Conservation (phyloP, 2,888 invertebrate genomes). For the Phortica okadai region DNA sequence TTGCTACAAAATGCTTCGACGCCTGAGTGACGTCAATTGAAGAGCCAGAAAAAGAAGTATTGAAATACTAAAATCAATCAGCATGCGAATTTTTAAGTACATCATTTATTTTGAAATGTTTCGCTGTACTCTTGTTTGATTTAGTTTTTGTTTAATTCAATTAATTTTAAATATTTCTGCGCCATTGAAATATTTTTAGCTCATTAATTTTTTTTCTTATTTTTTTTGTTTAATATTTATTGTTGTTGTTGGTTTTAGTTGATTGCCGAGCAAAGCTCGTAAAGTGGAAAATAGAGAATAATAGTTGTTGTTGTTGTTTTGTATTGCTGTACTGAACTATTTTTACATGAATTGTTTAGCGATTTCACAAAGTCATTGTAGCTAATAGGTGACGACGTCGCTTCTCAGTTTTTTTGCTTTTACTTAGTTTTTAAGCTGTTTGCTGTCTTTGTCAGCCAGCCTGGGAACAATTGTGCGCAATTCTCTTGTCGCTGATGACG, state of each 20-base stretch:
- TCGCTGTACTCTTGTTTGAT: neutral
- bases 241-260: neutral
- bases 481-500: neutral
- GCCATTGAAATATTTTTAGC: neutral
- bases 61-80: slow-evolving; percentile 16
- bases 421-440: neutral
- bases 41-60: neutral
- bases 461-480: neutral
- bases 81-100: slow-evolving; percentile 17
- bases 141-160: neutral
- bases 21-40: slow-evolving; percentile 35
- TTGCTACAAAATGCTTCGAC: neutral
- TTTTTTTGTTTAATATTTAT: neutral
- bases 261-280: neutral
- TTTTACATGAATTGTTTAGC: neutral
- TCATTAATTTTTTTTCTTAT: neutral
- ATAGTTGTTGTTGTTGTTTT: neutral
- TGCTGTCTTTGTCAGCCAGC: neutral
- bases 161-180: neutral
- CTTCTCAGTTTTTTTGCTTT: neutral
- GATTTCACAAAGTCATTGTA: slow-evolving; percentile 21
- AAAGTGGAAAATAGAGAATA: neutral
- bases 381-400: slow-evolving; percentile 3
- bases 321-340: neutral
- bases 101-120: slow-evolving; percentile 15